Percentiles rank a stretch among this genome's conserved stretches.
Evolutionary conservation across 1,140 invertebrate genomes (phyloP).

Genomic region (Euwallacea similis): DNA sequence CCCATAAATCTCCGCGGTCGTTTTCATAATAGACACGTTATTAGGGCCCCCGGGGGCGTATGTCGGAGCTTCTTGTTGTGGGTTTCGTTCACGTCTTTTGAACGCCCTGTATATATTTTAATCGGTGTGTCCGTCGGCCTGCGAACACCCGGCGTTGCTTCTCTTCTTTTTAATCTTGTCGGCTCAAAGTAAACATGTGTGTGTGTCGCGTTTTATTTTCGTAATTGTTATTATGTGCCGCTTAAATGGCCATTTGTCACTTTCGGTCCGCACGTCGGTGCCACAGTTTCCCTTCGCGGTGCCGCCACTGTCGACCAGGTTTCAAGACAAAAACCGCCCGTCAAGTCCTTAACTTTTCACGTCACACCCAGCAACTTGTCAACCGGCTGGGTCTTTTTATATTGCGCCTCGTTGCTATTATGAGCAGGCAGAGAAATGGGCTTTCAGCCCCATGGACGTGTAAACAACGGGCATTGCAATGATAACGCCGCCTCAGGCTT

Average conservation of each 20-base stretch:
- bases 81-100: too few relatives aligned
- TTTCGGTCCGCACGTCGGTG: slow-evolving; percentile 13
- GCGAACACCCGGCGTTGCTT: neutral
- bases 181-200: slow-evolving; percentile 19
- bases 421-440: neutral
- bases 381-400: neutral
- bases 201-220: slow-evolving; percentile 17
- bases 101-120: too few relatives aligned
- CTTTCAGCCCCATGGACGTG: neutral
- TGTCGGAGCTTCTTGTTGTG: too few relatives aligned
- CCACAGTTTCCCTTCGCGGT: neutral
- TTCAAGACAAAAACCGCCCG: neutral
- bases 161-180: slow-evolving; percentile 9
- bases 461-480: neutral
- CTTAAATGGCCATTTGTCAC: slow-evolving; percentile 28
- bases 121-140: too few relatives aligned
- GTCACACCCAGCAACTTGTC: slow-evolving; percentile 5
- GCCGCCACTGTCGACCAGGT: neutral
- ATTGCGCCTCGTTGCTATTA: neutral
- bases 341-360: slow-evolving; percentile 1
- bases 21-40: too few relatives aligned
- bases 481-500: too few relatives aligned
- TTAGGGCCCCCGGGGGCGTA: too few relatives aligned
- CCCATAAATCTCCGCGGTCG: neutral
- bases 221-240: slow-evolving; percentile 28